Evolutionary conservation across 2,113 vertebrate species (phyloP).

Genomic region (Grammomys surdaster): DNA sequence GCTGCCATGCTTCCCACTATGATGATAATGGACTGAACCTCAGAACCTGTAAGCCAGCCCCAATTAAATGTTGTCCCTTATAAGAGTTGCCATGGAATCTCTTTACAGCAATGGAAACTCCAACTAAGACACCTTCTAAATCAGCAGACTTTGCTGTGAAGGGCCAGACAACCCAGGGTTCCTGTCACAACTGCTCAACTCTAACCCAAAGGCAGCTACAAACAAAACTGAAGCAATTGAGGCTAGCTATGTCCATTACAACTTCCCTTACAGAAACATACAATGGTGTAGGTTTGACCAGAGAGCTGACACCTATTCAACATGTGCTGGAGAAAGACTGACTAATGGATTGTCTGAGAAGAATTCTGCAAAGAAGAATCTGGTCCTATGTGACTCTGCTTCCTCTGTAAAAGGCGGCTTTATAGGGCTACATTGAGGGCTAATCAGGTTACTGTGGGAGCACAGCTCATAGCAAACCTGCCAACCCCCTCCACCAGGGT

Average conservation of each 20-base stretch:
- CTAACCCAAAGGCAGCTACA: not conserved
- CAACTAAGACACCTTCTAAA: not conserved
- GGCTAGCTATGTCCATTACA: accelerated
- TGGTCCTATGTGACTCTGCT: not conserved
- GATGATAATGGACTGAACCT: too few species aligned
- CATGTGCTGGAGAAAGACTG: not conserved
- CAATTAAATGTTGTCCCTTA: too few species aligned
- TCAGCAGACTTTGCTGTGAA: not conserved
- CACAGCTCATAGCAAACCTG: too few species aligned
- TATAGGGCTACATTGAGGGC: not conserved
- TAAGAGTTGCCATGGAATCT: too few species aligned
- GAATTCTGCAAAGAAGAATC: not conserved
- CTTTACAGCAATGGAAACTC: too few species aligned
- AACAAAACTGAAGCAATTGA: not conserved
- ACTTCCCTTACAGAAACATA: not conserved
- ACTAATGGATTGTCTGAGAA: not conserved
- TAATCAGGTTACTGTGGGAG: not conserved
- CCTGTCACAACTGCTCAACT: not conserved
- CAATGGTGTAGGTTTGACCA: accelerated
- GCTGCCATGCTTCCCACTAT: too few species aligned
- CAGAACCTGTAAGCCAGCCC: too few species aligned
- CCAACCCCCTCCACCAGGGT: not conserved
- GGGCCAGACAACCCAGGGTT: not conserved
- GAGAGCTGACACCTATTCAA: accelerated
- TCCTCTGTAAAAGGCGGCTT: not conserved